These are phyloP conservation scores for Synergus gifuensis DNA, from an alignment of 2,888 invertebrate genomes.

Conservation along the genomic window DNA sequence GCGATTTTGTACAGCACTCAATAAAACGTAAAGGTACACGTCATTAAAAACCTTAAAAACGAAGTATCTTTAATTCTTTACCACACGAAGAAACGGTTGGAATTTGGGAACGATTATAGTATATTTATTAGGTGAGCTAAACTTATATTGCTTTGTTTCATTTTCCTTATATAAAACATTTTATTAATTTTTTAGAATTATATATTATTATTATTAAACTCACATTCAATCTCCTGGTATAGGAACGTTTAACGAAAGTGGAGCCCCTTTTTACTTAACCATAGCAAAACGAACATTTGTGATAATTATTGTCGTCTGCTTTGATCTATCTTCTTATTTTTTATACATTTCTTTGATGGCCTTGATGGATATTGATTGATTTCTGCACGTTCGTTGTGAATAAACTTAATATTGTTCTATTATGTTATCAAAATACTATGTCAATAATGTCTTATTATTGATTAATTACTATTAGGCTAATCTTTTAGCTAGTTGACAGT, in stretches of 20 bases:
- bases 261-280: not conserved
- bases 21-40: not conserved
- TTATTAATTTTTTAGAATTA: not conserved
- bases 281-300: not conserved
- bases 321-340: not conserved
- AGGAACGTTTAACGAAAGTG: not conserved
- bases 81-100: not conserved
- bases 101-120: not conserved
- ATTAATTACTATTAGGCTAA: too few relatives aligned
- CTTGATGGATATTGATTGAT: not conserved
- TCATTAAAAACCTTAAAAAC: not conserved
- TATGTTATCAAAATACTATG: too few relatives aligned
- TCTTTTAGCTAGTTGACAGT: too few relatives aligned
- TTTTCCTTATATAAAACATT: not conserved
- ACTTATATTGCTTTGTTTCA: not conserved
- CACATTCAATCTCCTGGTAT: not conserved
- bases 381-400: not conserved
- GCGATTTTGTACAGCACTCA: too few relatives aligned
- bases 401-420: not conserved
- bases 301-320: not conserved
- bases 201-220: not conserved
- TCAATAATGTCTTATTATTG: too few relatives aligned
- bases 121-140: not conserved
- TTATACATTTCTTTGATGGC: not conserved
- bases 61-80: not conserved